Evolutionary conservation across 2,797 vertebrate species (phyloP).

Genomic region (Karalla daura): DNA sequence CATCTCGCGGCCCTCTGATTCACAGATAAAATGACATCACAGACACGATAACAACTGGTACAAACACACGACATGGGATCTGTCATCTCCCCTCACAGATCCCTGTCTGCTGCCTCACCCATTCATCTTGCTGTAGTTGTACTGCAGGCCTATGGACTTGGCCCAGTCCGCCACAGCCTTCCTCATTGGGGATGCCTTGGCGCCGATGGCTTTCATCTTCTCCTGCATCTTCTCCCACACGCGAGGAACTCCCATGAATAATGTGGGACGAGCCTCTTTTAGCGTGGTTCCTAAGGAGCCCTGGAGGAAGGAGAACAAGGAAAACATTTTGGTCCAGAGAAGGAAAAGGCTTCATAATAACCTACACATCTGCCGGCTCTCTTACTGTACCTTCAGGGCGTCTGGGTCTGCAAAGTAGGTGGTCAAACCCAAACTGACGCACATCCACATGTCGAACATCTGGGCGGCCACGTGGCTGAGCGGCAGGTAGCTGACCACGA

Average conservation of each 20-base stretch:
- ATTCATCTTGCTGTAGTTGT: conserved; percentile 83
- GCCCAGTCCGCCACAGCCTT: conserved; percentile 80
- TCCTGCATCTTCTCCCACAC: conserved; percentile 90
- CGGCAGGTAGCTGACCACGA: conserved; percentile 84
- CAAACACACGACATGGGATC: neutral
- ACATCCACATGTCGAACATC: conserved; percentile 85
- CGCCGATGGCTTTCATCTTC: conserved; percentile 77
- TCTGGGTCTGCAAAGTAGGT: conserved; percentile 84
- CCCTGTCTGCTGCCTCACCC: conserved; percentile 67
- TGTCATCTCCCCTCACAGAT: too few species aligned
- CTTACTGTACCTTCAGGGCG: conserved; percentile 85
- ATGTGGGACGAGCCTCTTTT: conserved; percentile 82
- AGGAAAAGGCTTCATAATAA: neutral
- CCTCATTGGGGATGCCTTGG: conserved; percentile 77
- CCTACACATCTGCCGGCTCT: neutral
- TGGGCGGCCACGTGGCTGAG: conserved; percentile 87
- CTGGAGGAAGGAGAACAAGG: conserved; percentile 50
- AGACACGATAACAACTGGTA: neutral
- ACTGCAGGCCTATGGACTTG: conserved; percentile 82
- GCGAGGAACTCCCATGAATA: conserved; percentile 85
- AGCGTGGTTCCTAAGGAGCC: conserved; percentile 82
- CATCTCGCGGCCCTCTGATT: neutral
- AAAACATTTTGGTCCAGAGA: neutral
- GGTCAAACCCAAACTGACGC: conserved; percentile 68
- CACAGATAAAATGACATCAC: neutral